Evolutionary conservation across 2,113 vertebrate species (phyloP), one percentile per base, ranked within the genome.

Genomic region (Ctenomys sociabilis): DNA sequence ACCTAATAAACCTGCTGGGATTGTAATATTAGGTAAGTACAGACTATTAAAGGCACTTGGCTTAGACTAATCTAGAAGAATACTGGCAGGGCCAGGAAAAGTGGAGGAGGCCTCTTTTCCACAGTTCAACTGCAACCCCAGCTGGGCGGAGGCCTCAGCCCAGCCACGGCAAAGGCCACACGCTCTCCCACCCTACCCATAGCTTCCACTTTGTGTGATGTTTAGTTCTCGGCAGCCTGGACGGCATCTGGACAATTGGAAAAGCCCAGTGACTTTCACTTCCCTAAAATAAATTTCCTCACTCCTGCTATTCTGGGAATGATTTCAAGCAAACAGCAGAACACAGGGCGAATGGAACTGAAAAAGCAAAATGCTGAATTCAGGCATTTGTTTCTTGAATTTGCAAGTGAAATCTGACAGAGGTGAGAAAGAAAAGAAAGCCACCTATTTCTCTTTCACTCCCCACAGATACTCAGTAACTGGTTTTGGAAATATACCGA

Each of bases 1-100:
- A 92, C 93, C 94, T 93, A 93, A 96, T 96, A 98, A 97, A 96
- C 52, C 54, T 90, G 90, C 84, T 84, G 49, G 52, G 94, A 91
- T 35, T 86, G 17, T 83, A 92, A 95, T 64, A 32, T 84, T 66
- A 94, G 95, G 85, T 96, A 96, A 95, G 40, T 87, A 90, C 43
- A 93, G 91, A 92, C 92, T 94, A 96, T 92, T 94, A 96, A 96
- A 96, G 89, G 66, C 35, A 72, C 68, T 96, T 84, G 88, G 72
- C 85, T 93, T 81, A 85, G 81, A 68, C 17, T 43, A 87, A 77
- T 52, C 93, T 96, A 86, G 95, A 94, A 94, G 94, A 96, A 84
- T 59, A 90, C 1, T 96, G 97, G 75, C 49, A 94, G 77, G 78
- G 82, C 57, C 24, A 57, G 88, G 75, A 66, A 57, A 92, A 30